Evolutionary conservation across 2,888 invertebrate species (phyloP), one percentile per base, ranked within the genome.

Genomic region (Odontothrips loti): DNA sequence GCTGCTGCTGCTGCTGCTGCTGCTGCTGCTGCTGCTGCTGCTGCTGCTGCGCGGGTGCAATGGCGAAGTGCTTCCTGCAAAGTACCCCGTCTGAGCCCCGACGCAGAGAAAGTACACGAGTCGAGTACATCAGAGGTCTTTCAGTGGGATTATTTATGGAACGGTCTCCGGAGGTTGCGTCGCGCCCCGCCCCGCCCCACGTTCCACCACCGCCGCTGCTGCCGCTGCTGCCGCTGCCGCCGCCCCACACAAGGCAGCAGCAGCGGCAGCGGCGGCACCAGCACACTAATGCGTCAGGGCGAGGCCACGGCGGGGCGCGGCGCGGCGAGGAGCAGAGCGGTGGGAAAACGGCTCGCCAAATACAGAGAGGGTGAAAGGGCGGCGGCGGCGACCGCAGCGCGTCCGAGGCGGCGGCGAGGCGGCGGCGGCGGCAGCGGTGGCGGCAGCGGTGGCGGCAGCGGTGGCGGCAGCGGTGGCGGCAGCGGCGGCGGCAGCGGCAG

Each of bases 61-160:
- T 17, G n/a, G 58, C 12, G 6, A 6, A 43, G 34, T 43, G 34
- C 34, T 43, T 43, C 34, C 34, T 68, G 20, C 68, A 11, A 23
- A 23, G 23, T 23, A n/a, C 9, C 68, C 68, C n/a, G 9, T 17
- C 1, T 51, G 51, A 10, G 51, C 12, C 51, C 20, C 51, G 51
- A 51, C 12, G 34, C 34, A 6, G 34, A 43, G 34, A 43, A 43
- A 43, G 34, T 43, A 43, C 34, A 43, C 34, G 34, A 6, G 34
- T 4, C 34, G 68, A 75, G 68, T 75, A 75, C 23, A 75, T 75
- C 68, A 75, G 27, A 27, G 23, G 23, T 75, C 68, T 75, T 68
- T 75, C 68, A 75, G 23, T 27, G 23, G 68, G 68, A 75, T 75
- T 75, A 75, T 75, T 75, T 75, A 75, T 75, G 68, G 27, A 75